phyloP scores from a whole-genome alignment of 2,888 invertebrate species.

The Reticulitermes lucifugus region DNA sequence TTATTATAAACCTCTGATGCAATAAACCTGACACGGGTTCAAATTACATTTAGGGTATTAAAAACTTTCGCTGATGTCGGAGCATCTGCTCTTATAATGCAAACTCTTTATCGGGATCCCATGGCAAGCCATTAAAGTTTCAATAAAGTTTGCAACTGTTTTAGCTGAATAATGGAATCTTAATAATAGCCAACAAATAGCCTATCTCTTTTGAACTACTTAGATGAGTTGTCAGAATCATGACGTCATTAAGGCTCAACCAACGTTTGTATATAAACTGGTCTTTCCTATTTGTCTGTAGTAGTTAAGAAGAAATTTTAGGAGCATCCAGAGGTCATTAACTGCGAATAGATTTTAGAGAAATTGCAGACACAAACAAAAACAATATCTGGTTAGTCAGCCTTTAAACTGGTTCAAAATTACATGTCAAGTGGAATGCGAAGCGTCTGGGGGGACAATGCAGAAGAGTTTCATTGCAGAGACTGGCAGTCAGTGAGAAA shows the following conservation, averaged over 20 bases:
- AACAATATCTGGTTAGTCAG: too few relatives aligned
- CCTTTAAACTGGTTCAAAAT: too few relatives aligned
- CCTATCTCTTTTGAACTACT: not conserved
- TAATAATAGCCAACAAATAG: not conserved
- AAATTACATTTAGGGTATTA: not conserved
- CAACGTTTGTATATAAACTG: not conserved
- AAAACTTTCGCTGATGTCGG: not conserved
- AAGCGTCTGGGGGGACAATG: too few relatives aligned
- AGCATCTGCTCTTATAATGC: conserved; percentile 21
- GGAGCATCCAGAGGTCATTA: not conserved
- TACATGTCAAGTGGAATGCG: too few relatives aligned
- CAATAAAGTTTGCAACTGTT: not conserved
- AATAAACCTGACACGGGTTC: not conserved
- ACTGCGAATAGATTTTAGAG: not conserved
- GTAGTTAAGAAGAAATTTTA: not conserved
- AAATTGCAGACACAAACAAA: too few relatives aligned
- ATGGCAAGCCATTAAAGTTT: conserved; percentile 7
- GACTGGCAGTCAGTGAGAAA: too few relatives aligned
- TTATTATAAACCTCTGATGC: too few relatives aligned
- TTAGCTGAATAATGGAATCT: not conserved
- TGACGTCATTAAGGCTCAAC: not conserved
- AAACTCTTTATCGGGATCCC: conserved; percentile 23
- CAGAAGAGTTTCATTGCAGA: too few relatives aligned
- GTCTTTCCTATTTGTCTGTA: not conserved
- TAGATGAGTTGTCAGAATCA: not conserved